phyloP scores from a whole-genome alignment of 35 echinoderm and acorn worm species.

The Eucidaris tribuloides region DNA sequence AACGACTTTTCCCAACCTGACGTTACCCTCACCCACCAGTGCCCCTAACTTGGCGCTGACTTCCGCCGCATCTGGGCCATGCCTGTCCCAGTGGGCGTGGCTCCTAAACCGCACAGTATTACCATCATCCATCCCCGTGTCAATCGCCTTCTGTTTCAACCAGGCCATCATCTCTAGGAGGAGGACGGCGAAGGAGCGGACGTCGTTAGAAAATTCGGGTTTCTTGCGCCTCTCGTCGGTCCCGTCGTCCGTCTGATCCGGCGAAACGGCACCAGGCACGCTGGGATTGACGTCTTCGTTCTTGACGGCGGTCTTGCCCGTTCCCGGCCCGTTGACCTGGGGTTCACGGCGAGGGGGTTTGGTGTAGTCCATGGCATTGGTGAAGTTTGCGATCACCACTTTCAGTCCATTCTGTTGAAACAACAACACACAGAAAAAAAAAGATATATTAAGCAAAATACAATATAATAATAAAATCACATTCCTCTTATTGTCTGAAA shows the following conservation, averaged over 20 bases:
- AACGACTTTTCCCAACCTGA: neutral
- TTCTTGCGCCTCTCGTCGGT: constrained; percentile 33
- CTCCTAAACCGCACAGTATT: neutral
- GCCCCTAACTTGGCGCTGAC: neutral
- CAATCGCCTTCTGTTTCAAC: constrained; percentile 40
- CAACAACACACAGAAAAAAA: too few species aligned
- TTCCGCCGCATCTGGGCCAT: constrained; percentile 2
- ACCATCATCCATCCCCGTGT: constrained; percentile 29
- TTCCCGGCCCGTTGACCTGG: neutral
- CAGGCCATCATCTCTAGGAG: constrained; percentile 71
- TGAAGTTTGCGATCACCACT: constrained; percentile 72
- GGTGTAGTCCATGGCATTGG: constrained; percentile 60
- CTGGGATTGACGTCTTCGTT: neutral
- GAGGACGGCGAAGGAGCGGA: constrained; percentile 69
- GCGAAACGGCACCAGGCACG: neutral
- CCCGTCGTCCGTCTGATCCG: neutral
- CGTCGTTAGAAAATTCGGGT: constrained; percentile 49
- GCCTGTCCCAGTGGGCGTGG: neutral
- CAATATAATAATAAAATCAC: too few species aligned
- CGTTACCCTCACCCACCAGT: neutral
- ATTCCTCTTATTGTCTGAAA: too few species aligned
- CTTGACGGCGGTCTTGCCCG: neutral
- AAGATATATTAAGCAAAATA: too few species aligned
- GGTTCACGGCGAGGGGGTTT: constrained; percentile 13
- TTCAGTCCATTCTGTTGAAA: constrained; percentile 72